Percentiles rank a stretch among this genome's conserved stretches.
phyloP scores from a whole-genome alignment of 2,888 invertebrate species.

The Hylaea fasciaria region DNA sequence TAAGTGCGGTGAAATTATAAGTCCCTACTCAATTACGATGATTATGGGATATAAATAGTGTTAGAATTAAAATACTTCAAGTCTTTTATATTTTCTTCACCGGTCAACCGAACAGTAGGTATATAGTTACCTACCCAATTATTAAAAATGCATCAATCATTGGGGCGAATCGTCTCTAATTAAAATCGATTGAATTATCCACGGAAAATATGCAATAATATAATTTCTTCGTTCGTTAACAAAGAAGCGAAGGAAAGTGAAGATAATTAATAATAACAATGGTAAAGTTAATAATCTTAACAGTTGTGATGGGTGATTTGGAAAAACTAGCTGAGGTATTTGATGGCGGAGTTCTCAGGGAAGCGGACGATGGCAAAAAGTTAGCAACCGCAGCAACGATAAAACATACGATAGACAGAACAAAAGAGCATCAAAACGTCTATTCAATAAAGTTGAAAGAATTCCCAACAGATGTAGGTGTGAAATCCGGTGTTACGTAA shows the following conservation, averaged over 20 bases:
- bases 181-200: conserved; percentile 11
- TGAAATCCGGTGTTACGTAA: conserved; percentile 41
- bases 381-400: conserved; percentile 48
- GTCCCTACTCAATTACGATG: too few relatives aligned
- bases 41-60: too few relatives aligned
- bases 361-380: conserved; percentile 49
- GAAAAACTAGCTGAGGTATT: not conserved
- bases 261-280: conserved; percentile 52
- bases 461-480: conserved; percentile 30
- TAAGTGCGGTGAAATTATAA: too few relatives aligned
- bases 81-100: too few relatives aligned
- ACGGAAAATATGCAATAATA: conserved; percentile 18
- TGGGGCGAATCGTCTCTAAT: conserved; percentile 3
- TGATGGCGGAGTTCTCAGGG: conserved; percentile 57
- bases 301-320: conserved; percentile 2
- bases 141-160: not conserved
- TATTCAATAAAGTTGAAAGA: conserved; percentile 38
- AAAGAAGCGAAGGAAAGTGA: conserved; percentile 55
- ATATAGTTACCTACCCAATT: not conserved
- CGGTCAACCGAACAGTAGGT: too few relatives aligned
- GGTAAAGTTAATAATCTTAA: conserved; percentile 45
- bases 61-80: too few relatives aligned
- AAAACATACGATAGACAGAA: conserved; percentile 51
- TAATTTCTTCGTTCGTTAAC: conserved; percentile 19
- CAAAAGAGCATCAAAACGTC: conserved; percentile 50